phyloP scores from a whole-genome alignment of 1,140 invertebrate species.

The Pectinophora gossypiella region DNA sequence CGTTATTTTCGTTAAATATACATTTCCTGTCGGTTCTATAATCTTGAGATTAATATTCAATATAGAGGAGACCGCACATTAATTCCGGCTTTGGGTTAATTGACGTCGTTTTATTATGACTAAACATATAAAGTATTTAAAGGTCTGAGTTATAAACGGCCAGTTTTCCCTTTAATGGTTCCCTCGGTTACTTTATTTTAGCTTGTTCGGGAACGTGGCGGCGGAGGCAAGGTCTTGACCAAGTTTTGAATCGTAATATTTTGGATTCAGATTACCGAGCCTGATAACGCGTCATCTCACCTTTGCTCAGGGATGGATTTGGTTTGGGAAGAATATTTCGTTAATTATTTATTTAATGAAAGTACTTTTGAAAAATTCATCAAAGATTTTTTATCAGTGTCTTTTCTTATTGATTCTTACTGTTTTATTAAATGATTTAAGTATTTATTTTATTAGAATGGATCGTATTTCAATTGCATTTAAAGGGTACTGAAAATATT shows the following conservation, averaged over 20 bases:
- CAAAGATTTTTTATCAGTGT: too few relatives aligned
- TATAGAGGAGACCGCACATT: conserved; percentile 36
- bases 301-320: conserved; percentile 40
- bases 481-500: too few relatives aligned
- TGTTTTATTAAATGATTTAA: too few relatives aligned
- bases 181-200: conserved; percentile 56
- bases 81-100: conserved; percentile 51
- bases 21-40: too few relatives aligned
- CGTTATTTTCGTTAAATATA: too few relatives aligned
- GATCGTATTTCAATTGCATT: too few relatives aligned
- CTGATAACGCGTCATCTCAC: conserved; percentile 69
- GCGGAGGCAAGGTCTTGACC: conserved; percentile 54
- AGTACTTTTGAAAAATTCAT: too few relatives aligned
- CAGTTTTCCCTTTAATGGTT: conserved; percentile 57
- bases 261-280: conserved; percentile 71
- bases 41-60: not conserved
- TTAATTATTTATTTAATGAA: too few relatives aligned
- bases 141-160: conserved; percentile 51
- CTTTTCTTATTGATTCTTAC: too few relatives aligned
- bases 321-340: too few relatives aligned
- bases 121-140: conserved; percentile 61
- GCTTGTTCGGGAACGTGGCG: conserved; percentile 22
- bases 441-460: too few relatives aligned
- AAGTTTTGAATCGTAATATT: conserved; percentile 75
- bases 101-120: conserved; percentile 65